Evolutionary conservation across 2,888 invertebrate genomes (phyloP), one percentile per base, ranked within the genome.

Genomic region (Eugnorisma glareosa): DNA sequence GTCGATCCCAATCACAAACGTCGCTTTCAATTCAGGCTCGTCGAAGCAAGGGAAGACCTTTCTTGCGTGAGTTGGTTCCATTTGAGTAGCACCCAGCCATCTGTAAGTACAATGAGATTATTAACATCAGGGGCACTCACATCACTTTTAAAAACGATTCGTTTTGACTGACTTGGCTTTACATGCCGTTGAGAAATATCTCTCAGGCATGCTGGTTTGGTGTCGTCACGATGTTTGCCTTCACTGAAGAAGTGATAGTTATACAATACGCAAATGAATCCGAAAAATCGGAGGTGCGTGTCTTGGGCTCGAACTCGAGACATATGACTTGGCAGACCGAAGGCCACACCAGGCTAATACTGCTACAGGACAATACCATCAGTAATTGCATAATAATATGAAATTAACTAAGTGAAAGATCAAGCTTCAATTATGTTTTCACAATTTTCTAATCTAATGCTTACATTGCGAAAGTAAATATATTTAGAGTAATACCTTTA

Each of bases 21-120:
- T 92, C 0, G 97, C 97, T 86, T 97, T 97, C 37, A 95, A 93
- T 6, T 91, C 91, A 0, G 97, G 97, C 85, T 97, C 98, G 90
- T 98, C 98, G 87, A 98, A 98, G 88, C 98, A 98, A 1, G 98
- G 98, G 91, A 98, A 98, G 24, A 97, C 98, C 89, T 97, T 97
- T 75, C 98, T 97, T 6, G 98, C 98, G 89, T 97, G 96, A 24
- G 97, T 97, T 0, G 98, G 96, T 93, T 98, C 97, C 92, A 98
- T 97, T 92, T 98, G 98, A 0, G 98, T 98, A 18, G 98, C 97
- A 18, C 97, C 98, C 35, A 97, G 89, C 97, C 97, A 97, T 95
- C 97, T 97, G 89, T 68, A 94, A 94, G 31, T 85, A 67, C 54
- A 66, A 66, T 61, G 68, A 31, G 31, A 77, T 67, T 43, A 67